Base-by-base conservation (phyloP, 2,797 vertebrate species). In the Catostomus latipinnis region DNA sequence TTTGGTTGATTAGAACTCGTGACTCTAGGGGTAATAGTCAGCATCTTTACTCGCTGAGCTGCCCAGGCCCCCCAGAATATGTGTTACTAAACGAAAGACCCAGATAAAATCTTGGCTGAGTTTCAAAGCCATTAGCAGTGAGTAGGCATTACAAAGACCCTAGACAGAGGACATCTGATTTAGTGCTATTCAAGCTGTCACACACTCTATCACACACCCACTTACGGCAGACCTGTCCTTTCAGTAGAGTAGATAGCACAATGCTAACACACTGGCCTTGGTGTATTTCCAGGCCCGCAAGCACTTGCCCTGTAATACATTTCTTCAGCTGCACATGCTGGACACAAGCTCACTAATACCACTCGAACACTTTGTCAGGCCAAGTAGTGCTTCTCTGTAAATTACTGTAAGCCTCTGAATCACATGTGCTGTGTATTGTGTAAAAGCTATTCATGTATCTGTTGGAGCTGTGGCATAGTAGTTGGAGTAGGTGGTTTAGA, bases 81-180 rank as follows among this genome's bases (percentile, higher is more conserved):
- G n/a, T 11, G 11, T 53, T 12, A 54, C 71, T 54, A 18, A 78
- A 71, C 8, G 8, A 63, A 62, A 63, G 43, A 56, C 10, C 76
- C 7, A 14, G 18, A 50, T 34, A 56, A 50, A 79, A 57, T 53
- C 67, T 57, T 79, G 77, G 77, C 61, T 48, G 43, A 10, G 43
- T 65, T 79, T 72, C 68, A 79, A 65, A 79, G 61, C 77, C 69
- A 79, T 72, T 79, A 79, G 58, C 76, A n/a, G 22, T 45, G 46
- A 78, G 76, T 78, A 50, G 67, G 76, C 49, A 12, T 71, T 70
- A 78, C 50, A 71, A 53, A 66, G 45, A 12, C 43, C 34, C 34
- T 34, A 65, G 77, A 16, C 22, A 63, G 76, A 71, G 76, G 49
- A 66, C 45, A 34, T 65, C 50, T 65, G 61, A 79, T 79, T 79